A percentile compares a stretch with the other conserved stretches of the same genome.
These are phyloP conservation scores for Frankliniella intonsa DNA, from an alignment of 2,888 invertebrate species.

Conservation along the genomic window DNA sequence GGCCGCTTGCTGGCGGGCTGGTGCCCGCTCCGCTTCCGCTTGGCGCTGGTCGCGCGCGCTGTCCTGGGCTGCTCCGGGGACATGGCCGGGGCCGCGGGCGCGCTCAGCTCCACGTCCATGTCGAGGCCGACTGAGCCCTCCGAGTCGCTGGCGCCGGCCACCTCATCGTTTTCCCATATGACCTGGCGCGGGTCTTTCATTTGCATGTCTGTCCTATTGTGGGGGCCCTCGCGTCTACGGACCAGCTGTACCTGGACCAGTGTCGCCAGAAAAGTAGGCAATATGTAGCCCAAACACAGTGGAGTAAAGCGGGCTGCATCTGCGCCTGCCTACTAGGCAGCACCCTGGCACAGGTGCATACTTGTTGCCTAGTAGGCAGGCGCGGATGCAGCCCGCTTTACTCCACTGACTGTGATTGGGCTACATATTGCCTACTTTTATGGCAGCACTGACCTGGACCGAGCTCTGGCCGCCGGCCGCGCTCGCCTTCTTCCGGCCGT, in stretches of 20 bases:
- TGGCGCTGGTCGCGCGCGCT: background rate
- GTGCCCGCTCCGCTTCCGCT: background rate
- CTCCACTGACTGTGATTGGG: background rate
- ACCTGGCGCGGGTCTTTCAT: background rate
- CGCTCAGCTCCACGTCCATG: background rate
- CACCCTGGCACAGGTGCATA: too few species aligned
- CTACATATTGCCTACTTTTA: background rate
- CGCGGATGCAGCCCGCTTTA: too few species aligned
- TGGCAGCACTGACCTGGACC: too few species aligned
- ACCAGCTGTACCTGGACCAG: too few species aligned
- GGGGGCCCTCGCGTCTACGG: background rate
- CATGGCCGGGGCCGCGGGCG: background rate
- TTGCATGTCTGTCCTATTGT: background rate
- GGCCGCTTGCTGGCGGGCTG: background rate
- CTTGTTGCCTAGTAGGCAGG: too few species aligned
- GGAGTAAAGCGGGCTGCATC: too few species aligned
- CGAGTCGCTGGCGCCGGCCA: background rate
- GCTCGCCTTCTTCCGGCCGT: background rate
- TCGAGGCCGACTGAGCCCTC: background rate
- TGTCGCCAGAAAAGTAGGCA: too few species aligned
- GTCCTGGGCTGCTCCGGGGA: background rate
- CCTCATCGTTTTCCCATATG: slow-evolving; percentile 1
- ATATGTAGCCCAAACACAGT: too few species aligned
- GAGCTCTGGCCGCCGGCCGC: background rate
- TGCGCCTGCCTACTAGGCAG: too few species aligned